Base-by-base conservation (phyloP, 2,888 invertebrate species). In the Calameuta idolon region DNA sequence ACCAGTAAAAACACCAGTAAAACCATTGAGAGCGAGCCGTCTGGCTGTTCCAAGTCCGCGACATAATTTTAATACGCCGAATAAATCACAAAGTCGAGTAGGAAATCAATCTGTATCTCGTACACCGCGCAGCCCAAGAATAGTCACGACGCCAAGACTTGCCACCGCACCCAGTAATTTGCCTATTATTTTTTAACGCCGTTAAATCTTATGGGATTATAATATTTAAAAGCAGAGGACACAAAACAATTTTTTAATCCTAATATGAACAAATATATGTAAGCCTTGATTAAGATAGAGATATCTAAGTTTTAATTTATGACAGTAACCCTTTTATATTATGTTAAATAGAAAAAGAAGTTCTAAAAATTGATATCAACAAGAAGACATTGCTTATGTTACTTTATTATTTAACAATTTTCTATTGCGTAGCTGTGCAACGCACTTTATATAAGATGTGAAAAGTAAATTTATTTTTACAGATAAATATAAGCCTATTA, bases 11-110 rank as follows among this genome's bases (percentile, higher is more conserved):
- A 84, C 83, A 1, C 84, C 89, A 5, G 82, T 80, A 3, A 91
- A 91, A 77, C 91, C 91, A 0, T 37, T 86, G 68, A 82, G 90
- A 34, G 89, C 84, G 74, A 84, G 89, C 73, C 75, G 88, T 12
- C 77, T 82, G 0, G 76, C 82, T 1, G 33, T 78, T 3, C 81
- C 80, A 30, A 73, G 71, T 0, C 75, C 76, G 31, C 71, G 76
- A 9, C 76, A 34, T 55, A 5, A 77, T 35, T 74, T 75, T 68
- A 33, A 69, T 34, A 85, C 86, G 33, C 81, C 88, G 15, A 79
- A 78, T 69, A 73, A 69, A 40, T 81, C 83, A 12, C 81, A 81
- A 1, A 79, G 77, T 78, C 33, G 79, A 74, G 75, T 37, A 79
- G 30, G 78, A 76, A 40, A 5, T 55, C 55, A 55, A 55, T 23